These are phyloP conservation scores for Chrysaora quinquecirrha DNA, from an alignment of 30 jellyfish, hydroid and myxozoan genomes.

Conservation along the genomic window DNA sequence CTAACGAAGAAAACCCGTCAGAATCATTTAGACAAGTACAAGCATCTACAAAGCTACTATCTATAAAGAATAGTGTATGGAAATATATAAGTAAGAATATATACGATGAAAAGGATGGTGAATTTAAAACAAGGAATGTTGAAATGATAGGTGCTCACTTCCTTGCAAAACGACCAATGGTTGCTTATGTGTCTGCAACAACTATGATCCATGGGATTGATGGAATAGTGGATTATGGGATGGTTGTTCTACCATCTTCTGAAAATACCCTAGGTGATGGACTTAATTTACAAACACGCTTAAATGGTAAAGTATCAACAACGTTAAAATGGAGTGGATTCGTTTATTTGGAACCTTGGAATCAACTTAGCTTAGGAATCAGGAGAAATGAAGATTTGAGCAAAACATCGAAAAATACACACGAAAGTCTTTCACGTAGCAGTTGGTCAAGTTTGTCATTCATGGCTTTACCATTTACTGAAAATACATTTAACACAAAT, in stretches of 20 bases:
- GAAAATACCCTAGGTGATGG: background rate
- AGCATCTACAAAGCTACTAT: conserved; percentile 43
- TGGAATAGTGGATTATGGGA: conserved; percentile 57
- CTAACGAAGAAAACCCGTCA: conserved; percentile 13
- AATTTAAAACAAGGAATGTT: conserved; percentile 46
- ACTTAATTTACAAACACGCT: conserved; percentile 21
- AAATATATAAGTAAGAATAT: conserved; percentile 16
- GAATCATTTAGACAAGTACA: conserved; percentile 56
- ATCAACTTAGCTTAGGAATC: conserved; percentile 49
- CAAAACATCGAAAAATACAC: background rate
- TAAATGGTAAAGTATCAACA: conserved; percentile 2
- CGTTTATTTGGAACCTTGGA: conserved; percentile 70
- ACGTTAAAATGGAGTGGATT: conserved; percentile 66
- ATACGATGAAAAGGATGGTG: conserved; percentile 31
- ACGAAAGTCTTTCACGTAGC: background rate
- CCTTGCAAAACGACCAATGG: conserved; percentile 45
- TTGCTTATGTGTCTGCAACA: conserved; percentile 66
- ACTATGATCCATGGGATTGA: conserved; percentile 49
- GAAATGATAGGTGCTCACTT: conserved; percentile 42
- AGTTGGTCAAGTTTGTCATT: conserved; percentile 69
- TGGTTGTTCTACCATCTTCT: conserved; percentile 25
- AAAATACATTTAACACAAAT: background rate
- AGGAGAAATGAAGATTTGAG: conserved; percentile 5
- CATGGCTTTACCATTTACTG: conserved; percentile 53
- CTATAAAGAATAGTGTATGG: conserved; percentile 19